phyloP scores from a whole-genome alignment of 2,113 vertebrate genomes.

The Caretta caretta region DNA sequence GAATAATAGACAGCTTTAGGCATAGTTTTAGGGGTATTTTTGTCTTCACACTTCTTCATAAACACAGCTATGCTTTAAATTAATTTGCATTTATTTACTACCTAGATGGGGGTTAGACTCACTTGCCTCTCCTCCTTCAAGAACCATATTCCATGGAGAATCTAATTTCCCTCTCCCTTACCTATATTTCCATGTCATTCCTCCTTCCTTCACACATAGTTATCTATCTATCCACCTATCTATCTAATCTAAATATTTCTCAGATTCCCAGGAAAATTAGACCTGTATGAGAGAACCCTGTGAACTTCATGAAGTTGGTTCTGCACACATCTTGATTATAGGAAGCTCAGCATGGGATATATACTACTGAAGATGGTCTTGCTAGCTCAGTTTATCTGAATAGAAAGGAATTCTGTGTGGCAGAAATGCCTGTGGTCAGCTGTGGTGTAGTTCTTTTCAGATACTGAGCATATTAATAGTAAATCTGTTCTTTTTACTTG shows the following conservation, averaged over 20 bases:
- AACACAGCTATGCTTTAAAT: background rate
- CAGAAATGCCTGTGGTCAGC: background rate
- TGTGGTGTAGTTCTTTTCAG: background rate
- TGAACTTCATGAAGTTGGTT: background rate
- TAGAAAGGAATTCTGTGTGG: background rate
- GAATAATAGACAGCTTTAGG: background rate
- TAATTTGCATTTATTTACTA: background rate
- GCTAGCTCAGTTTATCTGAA: background rate
- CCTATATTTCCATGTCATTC: background rate
- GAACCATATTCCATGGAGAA: background rate
- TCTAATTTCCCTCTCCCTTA: background rate
- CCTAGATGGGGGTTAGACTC: background rate
- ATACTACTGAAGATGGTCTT: background rate
- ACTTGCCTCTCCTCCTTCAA: background rate
- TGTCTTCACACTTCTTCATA: background rate
- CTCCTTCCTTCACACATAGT: background rate
- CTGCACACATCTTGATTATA: background rate
- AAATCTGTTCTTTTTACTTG: background rate
- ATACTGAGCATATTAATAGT: background rate
- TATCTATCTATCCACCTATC: background rate
- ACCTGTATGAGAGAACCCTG: background rate
- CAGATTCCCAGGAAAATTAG: background rate
- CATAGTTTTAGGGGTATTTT: background rate
- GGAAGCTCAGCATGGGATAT: background rate
- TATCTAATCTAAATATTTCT: background rate